These are phyloP conservation scores for Lagorchestes hirsutus DNA, from an alignment of 2,797 vertebrate species.

Conservation along the genomic window DNA sequence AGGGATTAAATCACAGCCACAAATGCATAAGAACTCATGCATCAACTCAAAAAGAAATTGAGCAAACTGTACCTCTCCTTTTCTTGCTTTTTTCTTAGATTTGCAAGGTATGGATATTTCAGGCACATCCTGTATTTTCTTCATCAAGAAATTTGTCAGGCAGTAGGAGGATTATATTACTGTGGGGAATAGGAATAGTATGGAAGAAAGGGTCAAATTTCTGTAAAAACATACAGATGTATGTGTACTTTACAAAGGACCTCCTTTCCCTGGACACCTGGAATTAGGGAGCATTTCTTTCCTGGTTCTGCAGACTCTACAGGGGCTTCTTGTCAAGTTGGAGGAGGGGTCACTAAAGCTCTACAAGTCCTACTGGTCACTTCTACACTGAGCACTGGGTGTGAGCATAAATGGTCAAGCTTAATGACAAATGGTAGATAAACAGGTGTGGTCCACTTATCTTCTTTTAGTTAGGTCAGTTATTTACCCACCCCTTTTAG, in stretches of 20 bases:
- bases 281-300: not conserved
- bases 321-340: not conserved
- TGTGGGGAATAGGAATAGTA: not conserved
- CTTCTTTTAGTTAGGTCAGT: not conserved
- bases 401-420: not conserved
- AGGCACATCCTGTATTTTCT: not conserved
- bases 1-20: slow-evolving; percentile 34
- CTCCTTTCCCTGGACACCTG: not conserved
- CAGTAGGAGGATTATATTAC: not conserved
- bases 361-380: not conserved
- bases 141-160: slow-evolving; percentile 25
- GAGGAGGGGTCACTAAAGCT: not conserved
- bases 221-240: not conserved
- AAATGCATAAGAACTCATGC: slow-evolving; percentile 55
- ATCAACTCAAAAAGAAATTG: slow-evolving; percentile 38
- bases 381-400: not conserved
- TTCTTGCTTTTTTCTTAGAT: slow-evolving; percentile 64
- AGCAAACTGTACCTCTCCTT: slow-evolving; percentile 53
- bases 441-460: not conserved
- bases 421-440: not conserved
- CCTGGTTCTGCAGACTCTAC: not conserved
- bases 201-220: not conserved
- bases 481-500: not conserved
- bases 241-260: not conserved
- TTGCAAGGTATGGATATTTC: slow-evolving; percentile 48